Base-by-base conservation (phyloP, 2,888 invertebrate genomes). In the Aelia acuminata region DNA sequence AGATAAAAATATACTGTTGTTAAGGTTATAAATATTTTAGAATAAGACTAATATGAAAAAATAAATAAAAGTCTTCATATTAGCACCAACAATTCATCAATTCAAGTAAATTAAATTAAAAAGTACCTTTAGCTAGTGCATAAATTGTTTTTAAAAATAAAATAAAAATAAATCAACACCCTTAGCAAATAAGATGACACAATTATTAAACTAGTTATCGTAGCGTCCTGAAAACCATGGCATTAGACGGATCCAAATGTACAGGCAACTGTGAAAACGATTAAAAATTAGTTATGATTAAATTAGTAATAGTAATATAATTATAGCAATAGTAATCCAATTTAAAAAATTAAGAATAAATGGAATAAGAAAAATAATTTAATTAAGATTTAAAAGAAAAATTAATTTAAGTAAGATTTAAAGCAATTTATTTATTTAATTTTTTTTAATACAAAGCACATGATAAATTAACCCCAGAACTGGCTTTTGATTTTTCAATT, bases 221-320 rank as follows among this genome's bases (percentile, higher is more conserved):
- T n/a, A 89, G 85, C 4, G 89, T 87, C 11, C 89, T 87, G 57
- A 87, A 89, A 11, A 87, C 87, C 43, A 84, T 87, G 39, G 84
- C 57, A 57, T 87, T 88, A 80, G 80, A 75, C n/a, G 89, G 50
- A 80, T 84, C 89, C 85, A 89, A 18, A 53, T 89, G 89, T 8
- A 63, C 80, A 39, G 89, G 88, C 50, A 89, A 39, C 89, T 89
- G 85, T 7, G 85, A 89, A 84, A 84, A 11, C 47, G n/a, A 86
- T 70, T 70, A 70, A 57, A 70, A 70, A 8, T 70, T 8, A 31
- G 35, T n/a, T n/a, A n/a, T n/a, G n/a, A n/a, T n/a, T n/a, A n/a
- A n/a, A n/a, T n/a, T n/a, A n/a, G n/a, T n/a, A n/a, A n/a, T n/a
- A n/a, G n/a, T n/a, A n/a, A n/a, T n/a, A n/a, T n/a, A n/a, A n/a